Evolutionary conservation across 2,797 vertebrate genomes (phyloP).

Genomic region (Sebastes steindachneri): DNA sequence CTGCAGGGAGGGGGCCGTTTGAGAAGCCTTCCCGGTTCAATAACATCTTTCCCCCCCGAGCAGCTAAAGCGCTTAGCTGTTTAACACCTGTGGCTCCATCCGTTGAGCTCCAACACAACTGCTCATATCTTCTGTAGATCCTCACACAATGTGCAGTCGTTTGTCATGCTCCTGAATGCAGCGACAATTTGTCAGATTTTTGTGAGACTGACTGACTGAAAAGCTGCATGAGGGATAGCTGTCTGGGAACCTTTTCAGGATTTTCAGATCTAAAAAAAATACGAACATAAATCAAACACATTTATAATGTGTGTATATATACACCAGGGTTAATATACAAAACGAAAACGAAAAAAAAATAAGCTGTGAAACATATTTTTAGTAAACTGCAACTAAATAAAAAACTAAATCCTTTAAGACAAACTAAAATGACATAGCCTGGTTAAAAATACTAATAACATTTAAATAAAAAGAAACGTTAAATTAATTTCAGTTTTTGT

Average conservation of each 20-base stretch:
- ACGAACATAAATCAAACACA: background rate
- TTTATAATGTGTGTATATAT: background rate
- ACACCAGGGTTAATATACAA: too few relatives aligned
- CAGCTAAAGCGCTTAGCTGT: slow-evolving; percentile 78
- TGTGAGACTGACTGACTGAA: background rate
- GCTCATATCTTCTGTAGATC: slow-evolving; percentile 55
- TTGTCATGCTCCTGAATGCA: slow-evolving; percentile 60
- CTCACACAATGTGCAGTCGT: slow-evolving; percentile 47
- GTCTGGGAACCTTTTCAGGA: background rate
- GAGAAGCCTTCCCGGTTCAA: slow-evolving; percentile 81
- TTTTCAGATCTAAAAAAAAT: background rate
- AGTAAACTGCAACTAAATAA: background rate
- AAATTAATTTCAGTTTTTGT: background rate
- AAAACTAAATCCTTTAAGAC: too few relatives aligned
- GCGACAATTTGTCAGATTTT: background rate
- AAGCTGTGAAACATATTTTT: background rate
- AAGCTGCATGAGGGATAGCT: background rate
- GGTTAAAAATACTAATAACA: background rate
- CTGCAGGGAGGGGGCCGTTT: slow-evolving; percentile 75
- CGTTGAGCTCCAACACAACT: slow-evolving; percentile 58
- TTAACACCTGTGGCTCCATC: slow-evolving; percentile 83
- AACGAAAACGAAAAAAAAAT: too few relatives aligned
- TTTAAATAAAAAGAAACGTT: background rate
- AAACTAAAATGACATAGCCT: background rate
- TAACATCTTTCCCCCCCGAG: slow-evolving; percentile 74